Conservation (phyloP, 30 jellyfish, hydroid and myxozoan species). For the Hydra vulgaris region DNA sequence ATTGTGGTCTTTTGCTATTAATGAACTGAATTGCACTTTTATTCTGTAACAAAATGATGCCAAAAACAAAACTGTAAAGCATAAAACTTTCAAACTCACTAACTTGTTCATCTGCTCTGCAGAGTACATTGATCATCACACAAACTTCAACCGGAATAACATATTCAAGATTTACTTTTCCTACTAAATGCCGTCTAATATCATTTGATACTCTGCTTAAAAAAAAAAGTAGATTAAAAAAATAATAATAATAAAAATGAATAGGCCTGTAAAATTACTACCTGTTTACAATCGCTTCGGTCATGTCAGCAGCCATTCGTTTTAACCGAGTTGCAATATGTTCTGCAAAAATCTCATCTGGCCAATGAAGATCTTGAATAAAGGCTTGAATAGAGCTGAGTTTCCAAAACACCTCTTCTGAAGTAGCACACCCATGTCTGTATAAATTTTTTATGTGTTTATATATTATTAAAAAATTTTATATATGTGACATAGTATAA, state of each 20-base stretch:
- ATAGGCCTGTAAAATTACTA: too few species aligned
- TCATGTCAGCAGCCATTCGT: slow-evolving; percentile 90
- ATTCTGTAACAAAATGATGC: too few species aligned
- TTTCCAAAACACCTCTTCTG: slow-evolving; percentile 77
- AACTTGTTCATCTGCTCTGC: slow-evolving; percentile 67
- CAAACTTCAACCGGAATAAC: slow-evolving; percentile 45
- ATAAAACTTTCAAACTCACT: neutral
- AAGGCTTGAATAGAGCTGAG: slow-evolving; percentile 64
- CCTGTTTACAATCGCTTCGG: slow-evolving; percentile 77
- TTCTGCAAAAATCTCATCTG: slow-evolving; percentile 69
- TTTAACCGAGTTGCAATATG: slow-evolving; percentile 65
- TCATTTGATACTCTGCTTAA: slow-evolving; percentile 6
- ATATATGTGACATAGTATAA: too few species aligned
- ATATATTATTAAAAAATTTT: too few species aligned
- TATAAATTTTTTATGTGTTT: too few species aligned
- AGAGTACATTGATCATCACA: slow-evolving; percentile 65
- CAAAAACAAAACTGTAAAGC: too few species aligned
- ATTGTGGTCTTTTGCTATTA: too few species aligned
- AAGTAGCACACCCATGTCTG: slow-evolving; percentile 73
- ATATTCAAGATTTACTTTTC: slow-evolving; percentile 32
- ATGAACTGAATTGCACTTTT: too few species aligned
- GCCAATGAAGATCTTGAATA: slow-evolving; percentile 95
- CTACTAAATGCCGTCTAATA: slow-evolving; percentile 6
- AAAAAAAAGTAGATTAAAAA: neutral
- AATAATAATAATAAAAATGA: too few species aligned